Evolutionary conservation across 2,888 invertebrate species (phyloP).

Genomic region (Drosophila suboccidentalis): DNA sequence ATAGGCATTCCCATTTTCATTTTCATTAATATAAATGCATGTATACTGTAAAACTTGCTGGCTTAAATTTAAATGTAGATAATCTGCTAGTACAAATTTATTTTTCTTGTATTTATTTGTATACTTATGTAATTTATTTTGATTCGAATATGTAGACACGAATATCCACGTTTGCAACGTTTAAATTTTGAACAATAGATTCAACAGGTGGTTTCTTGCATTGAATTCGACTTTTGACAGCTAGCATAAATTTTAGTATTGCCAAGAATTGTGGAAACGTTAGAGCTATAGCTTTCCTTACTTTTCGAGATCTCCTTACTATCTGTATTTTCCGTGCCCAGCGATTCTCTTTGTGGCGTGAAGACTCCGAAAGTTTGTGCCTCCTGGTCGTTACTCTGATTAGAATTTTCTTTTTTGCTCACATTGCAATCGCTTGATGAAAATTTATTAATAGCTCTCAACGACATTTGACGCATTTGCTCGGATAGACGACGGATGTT

Average conservation of each 20-base stretch:
- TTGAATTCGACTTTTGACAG: conserved; percentile 73
- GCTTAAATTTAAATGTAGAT: conserved; percentile 56
- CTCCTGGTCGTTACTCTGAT: too few relatives aligned
- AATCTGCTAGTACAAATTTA: conserved; percentile 57
- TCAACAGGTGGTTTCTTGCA: conserved; percentile 85
- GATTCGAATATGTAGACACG: conserved; percentile 61
- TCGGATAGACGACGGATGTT: conserved; percentile 84
- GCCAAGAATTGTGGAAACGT: conserved; percentile 47
- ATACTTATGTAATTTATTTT: conserved; percentile 54
- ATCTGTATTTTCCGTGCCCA: background rate
- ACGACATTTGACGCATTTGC: conserved; percentile 73
- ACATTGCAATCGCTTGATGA: conserved; percentile 61
- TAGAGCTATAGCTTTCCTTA: conserved; percentile 58
- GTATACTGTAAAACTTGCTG: conserved; percentile 64
- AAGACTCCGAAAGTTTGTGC: conserved; percentile 4
- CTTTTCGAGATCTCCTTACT: conserved; percentile 32
- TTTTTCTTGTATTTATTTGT: conserved; percentile 40
- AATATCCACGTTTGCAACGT: conserved; percentile 45
- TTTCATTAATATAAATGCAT: conserved; percentile 70
- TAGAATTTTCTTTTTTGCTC: conserved; percentile 28
- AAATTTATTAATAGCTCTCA: conserved; percentile 44
- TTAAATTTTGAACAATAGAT: conserved; percentile 42
- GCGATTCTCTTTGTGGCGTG: conserved; percentile 5
- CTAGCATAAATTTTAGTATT: conserved; percentile 61
- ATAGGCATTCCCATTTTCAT: conserved; percentile 52